Evolutionary conservation across 1,140 invertebrate species (phyloP).

Genomic region (Tetragnatha versicolor): DNA sequence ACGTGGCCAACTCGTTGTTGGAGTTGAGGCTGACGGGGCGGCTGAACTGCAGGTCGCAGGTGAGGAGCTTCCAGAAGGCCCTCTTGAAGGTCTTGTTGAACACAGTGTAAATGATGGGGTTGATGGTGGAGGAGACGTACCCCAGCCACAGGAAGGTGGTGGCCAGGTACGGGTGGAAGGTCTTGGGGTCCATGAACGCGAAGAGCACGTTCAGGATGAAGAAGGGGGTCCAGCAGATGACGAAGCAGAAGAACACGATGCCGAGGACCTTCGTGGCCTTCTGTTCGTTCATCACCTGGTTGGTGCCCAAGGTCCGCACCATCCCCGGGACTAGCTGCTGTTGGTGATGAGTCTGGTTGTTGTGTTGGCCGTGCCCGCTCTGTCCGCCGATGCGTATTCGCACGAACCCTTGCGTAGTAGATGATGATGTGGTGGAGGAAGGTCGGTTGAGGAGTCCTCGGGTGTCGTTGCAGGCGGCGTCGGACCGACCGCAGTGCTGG

Average conservation of each 20-base stretch:
- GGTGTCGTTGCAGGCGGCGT: not conserved
- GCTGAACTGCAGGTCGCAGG: slow-evolving; percentile 68
- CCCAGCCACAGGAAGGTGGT: slow-evolving; percentile 77
- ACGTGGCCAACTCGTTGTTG: slow-evolving; percentile 49
- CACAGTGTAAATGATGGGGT: slow-evolving; percentile 78
- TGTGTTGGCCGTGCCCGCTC: slow-evolving; percentile 34
- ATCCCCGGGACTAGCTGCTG: slow-evolving; percentile 44
- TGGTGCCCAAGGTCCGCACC: slow-evolving; percentile 40
- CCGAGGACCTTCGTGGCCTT: slow-evolving; percentile 94
- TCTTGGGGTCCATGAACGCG: slow-evolving; percentile 66
- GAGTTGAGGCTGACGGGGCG: slow-evolving; percentile 42
- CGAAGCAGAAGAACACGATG: slow-evolving; percentile 92
- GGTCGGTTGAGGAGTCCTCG: slow-evolving; percentile 7
- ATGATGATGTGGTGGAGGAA: not conserved
- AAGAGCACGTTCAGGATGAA: slow-evolving; percentile 87
- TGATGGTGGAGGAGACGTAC: slow-evolving; percentile 91
- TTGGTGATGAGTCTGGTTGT: slow-evolving; percentile 6
- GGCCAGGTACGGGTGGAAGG: slow-evolving; percentile 83
- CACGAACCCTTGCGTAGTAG: slow-evolving; percentile 22
- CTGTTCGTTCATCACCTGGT: slow-evolving; percentile 71
- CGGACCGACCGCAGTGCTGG: slow-evolving; percentile 34
- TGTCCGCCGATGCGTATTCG: slow-evolving; percentile 28
- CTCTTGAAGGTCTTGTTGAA: slow-evolving; percentile 93
- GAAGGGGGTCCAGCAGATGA: slow-evolving; percentile 92
- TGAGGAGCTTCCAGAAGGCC: slow-evolving; percentile 74